Percentiles rank a stretch among this genome's conserved stretches.
These are phyloP conservation scores for Ateles fusciceps DNA, from an alignment of 2,797 vertebrate species.

Conservation along the genomic window DNA sequence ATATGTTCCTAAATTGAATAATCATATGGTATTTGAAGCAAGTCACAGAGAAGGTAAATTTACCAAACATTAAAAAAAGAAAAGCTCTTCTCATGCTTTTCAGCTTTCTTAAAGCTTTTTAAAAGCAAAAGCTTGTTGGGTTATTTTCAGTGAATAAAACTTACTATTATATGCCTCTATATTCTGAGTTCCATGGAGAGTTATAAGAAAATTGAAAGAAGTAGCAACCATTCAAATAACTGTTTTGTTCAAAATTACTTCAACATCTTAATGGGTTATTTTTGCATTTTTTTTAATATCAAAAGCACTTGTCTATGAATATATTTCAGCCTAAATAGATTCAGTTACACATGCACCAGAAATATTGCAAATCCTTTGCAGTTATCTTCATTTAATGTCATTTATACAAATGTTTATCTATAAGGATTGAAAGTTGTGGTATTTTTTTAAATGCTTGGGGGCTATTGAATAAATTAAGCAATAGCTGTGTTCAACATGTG, in stretches of 20 bases:
- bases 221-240: neutral
- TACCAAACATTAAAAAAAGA: neutral
- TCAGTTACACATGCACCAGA: neutral
- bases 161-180: neutral
- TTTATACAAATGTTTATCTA: neutral
- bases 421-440: neutral
- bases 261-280: neutral
- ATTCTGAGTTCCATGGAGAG: neutral
- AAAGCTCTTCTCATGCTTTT: neutral
- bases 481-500: slow-evolving; percentile 16
- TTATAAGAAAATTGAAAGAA: slow-evolving; percentile 22
- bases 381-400: neutral
- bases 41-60: slow-evolving; percentile 20
- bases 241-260: slow-evolving; percentile 33
- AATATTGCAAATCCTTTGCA: neutral
- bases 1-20: neutral
- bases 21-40: slow-evolving; percentile 13
- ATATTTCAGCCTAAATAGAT: slow-evolving; percentile 11
- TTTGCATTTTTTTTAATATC: neutral
- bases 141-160: neutral
- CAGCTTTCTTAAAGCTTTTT: neutral
- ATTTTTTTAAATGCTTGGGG: neutral
- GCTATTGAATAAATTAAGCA: slow-evolving; percentile 26
- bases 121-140: neutral
- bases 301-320: neutral